Percentiles rank a stretch among this genome's conserved stretches.
Evolutionary conservation across 2,888 invertebrate species (phyloP).

Genomic region (Rotaria magnacalcarata): DNA sequence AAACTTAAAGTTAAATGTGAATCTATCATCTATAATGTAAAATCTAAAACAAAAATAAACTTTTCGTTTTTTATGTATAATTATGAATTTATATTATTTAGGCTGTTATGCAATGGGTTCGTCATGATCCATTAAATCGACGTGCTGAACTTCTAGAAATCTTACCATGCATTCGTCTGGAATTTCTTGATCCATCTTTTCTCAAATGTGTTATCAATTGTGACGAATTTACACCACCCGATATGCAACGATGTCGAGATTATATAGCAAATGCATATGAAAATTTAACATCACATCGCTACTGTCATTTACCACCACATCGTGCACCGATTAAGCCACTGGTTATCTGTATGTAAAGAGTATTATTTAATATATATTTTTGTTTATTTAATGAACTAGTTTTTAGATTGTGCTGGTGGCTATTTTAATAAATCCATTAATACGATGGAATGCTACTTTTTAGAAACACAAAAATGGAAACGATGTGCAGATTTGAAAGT

Average conservation of each 20-base stretch:
- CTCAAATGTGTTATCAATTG: constrained; percentile 86
- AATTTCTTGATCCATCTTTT: constrained; percentile 83
- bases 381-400: background rate
- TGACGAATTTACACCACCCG: constrained; percentile 69
- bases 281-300: constrained; percentile 81
- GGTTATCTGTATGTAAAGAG: background rate
- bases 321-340: constrained; percentile 68
- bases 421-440: constrained; percentile 80
- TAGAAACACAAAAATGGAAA: constrained; percentile 78
- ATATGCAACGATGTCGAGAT: constrained; percentile 80
- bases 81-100: background rate
- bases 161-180: constrained; percentile 80
- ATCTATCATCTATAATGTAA: constrained; percentile 73
- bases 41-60: background rate
- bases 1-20: constrained; percentile 86
- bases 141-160: constrained; percentile 81
- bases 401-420: constrained; percentile 84
- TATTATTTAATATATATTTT: too few species aligned
- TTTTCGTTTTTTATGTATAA: background rate
- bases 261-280: constrained; percentile 81
- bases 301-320: constrained; percentile 70
- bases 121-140: constrained; percentile 65
- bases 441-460: constrained; percentile 79
- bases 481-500: constrained; percentile 75
- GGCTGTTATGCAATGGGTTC: constrained; percentile 67